These are phyloP conservation scores for Bubo bubo DNA, from an alignment of 2,113 vertebrate genomes.

Conservation along the genomic window DNA sequence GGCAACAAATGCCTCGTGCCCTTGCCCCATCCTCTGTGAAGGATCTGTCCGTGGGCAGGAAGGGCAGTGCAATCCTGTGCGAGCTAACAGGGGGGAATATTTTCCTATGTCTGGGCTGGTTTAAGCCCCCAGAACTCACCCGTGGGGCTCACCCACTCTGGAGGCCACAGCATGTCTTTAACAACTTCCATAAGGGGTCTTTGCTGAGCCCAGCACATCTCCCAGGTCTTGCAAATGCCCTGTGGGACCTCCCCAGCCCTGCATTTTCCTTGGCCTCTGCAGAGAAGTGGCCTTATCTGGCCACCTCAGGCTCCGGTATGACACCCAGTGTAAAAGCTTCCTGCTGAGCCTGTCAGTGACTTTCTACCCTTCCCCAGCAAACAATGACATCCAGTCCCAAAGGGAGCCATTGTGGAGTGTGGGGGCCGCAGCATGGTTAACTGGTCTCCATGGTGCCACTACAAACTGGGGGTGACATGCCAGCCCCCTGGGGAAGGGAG, in stretches of 20 bases:
- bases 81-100: accelerated
- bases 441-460: neutral
- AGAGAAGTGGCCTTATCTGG: neutral
- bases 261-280: neutral
- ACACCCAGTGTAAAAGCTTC: neutral
- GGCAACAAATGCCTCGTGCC: neutral
- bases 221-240: neutral
- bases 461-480: neutral
- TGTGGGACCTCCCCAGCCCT: neutral
- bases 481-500: neutral
- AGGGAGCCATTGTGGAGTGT: accelerated
- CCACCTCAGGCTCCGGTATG: accelerated
- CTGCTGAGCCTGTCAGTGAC: neutral
- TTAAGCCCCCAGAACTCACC: neutral
- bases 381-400: neutral
- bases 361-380: neutral
- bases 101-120: neutral
- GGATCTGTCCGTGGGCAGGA: neutral
- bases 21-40: neutral
- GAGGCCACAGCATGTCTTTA: neutral
- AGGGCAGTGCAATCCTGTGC: neutral
- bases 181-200: neutral
- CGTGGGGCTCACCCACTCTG: neutral
- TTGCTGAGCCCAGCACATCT: neutral
- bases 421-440: neutral